Percentiles rank a stretch among this genome's conserved stretches.
Evolutionary conservation across 2,888 invertebrate species (phyloP).

Genomic region (Schrankia costaestrigalis): DNA sequence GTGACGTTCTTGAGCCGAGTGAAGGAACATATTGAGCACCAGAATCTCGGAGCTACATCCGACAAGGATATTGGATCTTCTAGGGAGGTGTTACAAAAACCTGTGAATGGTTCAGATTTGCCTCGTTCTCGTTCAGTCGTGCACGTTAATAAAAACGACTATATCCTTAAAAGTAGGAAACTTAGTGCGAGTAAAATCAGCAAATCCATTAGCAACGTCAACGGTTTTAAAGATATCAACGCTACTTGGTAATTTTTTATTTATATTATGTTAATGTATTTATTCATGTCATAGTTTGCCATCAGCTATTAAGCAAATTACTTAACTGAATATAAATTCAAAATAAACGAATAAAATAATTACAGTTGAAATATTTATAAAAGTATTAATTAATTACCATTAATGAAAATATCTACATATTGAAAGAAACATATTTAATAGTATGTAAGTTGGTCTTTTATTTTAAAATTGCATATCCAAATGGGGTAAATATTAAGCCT

Average conservation of each 20-base stretch:
- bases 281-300: no score
- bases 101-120: slow-evolving; percentile 54
- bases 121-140: slow-evolving; percentile 67
- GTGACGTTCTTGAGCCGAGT: slow-evolving; percentile 85
- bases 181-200: slow-evolving; percentile 65
- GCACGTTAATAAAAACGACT: slow-evolving; percentile 67
- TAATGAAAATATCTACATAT: no score
- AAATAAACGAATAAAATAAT: no score
- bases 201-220: slow-evolving; percentile 71
- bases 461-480: no score
- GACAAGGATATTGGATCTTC: slow-evolving; percentile 36
- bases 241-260: slow-evolving; percentile 51
- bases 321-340: no score
- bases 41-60: slow-evolving; percentile 42
- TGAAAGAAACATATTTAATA: no score
- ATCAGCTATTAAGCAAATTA: no score
- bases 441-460: no score
- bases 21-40: slow-evolving; percentile 82
- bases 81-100: slow-evolving; percentile 34
- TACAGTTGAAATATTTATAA: no score
- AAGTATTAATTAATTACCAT: no score
- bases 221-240: slow-evolving; percentile 59
- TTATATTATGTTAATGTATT: neutral
- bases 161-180: slow-evolving; percentile 52
- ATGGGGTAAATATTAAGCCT: no score